A percentile compares a stretch with the other conserved stretches of the same genome.
Evolutionary conservation across 1,140 invertebrate genomes (phyloP).

Genomic region (Leptonema lineaticorne): DNA sequence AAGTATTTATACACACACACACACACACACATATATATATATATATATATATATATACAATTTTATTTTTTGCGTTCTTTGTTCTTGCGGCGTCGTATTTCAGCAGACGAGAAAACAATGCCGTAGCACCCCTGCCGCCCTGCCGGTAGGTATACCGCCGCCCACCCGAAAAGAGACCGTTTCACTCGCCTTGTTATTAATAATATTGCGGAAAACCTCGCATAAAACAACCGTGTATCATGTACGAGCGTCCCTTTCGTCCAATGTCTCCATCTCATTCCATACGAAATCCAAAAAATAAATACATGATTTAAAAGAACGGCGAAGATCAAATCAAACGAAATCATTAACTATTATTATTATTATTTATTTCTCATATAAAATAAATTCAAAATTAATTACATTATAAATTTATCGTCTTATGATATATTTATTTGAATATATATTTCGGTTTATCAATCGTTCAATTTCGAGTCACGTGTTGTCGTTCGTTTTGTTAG

Average conservation of each 20-base stretch:
- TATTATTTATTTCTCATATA: too few relatives aligned
- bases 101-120: conserved; percentile 14
- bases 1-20: not conserved
- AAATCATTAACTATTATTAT: too few relatives aligned
- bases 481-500: too few relatives aligned
- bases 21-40: not conserved
- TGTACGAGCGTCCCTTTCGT: too few relatives aligned
- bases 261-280: not conserved
- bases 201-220: not conserved
- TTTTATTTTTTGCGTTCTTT: conserved; percentile 28
- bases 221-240: not conserved
- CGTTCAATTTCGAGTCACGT: too few relatives aligned
- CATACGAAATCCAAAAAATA: not conserved
- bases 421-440: too few relatives aligned
- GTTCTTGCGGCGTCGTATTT: conserved; percentile 30
- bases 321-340: too few relatives aligned
- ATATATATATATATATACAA: too few relatives aligned
- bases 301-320: too few relatives aligned
- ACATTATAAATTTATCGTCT: too few relatives aligned
- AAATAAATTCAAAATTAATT: too few relatives aligned
- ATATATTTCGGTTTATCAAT: too few relatives aligned
- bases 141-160: not conserved
- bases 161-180: conserved; percentile 11
- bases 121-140: not conserved
- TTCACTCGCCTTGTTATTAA: conserved; percentile 21